phyloP scores from a whole-genome alignment of 1,140 invertebrate genomes.

The Microplitis demolitor region DNA sequence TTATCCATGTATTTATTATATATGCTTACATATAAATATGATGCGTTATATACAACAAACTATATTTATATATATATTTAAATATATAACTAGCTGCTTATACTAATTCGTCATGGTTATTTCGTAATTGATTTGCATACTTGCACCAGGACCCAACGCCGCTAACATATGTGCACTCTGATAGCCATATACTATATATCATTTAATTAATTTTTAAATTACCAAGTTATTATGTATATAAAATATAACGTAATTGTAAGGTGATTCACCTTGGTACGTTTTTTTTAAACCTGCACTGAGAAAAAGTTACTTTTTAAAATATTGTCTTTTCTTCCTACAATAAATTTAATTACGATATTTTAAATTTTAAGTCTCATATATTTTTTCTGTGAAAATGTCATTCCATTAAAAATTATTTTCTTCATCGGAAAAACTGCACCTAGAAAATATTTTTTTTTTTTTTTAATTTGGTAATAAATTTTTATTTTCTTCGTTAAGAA shows the following conservation, averaged over 20 bases:
- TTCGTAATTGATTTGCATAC: constrained; percentile 27
- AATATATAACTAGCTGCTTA: background rate
- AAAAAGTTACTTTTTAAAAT: no score
- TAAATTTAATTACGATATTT: no score
- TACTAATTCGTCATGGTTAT: constrained; percentile 24
- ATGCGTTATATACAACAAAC: constrained; percentile 8
- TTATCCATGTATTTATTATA: background rate
- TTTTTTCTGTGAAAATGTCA: no score
- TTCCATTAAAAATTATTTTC: no score
- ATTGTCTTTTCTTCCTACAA: no score
- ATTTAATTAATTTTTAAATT: background rate
- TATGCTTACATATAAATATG: constrained; percentile 5
- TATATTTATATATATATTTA: background rate
- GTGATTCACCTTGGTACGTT: background rate
- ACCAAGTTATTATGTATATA: constrained; percentile 7
- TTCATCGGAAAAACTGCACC: no score
- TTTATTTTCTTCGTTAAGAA: background rate
- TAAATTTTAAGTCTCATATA: no score
- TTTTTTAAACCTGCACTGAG: background rate
- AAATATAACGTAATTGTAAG: constrained; percentile 6
- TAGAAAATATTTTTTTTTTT: no score
- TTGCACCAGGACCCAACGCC: background rate
- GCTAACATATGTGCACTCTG: background rate
- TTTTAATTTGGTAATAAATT: no score
- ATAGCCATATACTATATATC: constrained; percentile 11